phyloP scores from a whole-genome alignment of 2,797 vertebrate species.

The Hybognathus amarus region DNA sequence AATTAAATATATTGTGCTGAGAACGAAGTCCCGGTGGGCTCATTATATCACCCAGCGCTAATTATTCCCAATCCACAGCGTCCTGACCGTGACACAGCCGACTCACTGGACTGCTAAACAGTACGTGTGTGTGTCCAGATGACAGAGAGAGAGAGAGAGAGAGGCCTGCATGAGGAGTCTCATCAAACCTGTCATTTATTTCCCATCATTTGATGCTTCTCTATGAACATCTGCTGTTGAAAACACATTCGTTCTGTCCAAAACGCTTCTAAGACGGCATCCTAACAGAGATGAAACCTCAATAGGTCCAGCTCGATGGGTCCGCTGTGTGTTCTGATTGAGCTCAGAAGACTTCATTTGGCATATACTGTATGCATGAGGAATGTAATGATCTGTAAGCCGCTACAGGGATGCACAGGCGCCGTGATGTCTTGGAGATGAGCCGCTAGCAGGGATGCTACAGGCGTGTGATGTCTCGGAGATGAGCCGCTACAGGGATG shows the following conservation, averaged over 20 bases:
- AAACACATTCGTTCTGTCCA: neutral
- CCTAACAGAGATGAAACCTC: neutral
- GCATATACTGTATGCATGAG: no score
- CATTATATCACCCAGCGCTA: slow-evolving; percentile 69
- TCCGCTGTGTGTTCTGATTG: no score
- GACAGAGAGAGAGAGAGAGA: neutral
- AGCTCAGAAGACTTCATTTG: no score
- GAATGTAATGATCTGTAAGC: no score
- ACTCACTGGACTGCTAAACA: slow-evolving; percentile 47
- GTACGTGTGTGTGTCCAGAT: no score
- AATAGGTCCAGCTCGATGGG: no score
- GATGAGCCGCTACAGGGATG: no score
- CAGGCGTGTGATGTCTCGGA: no score
- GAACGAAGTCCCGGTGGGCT: slow-evolving; percentile 70
- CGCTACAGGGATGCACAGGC: no score
- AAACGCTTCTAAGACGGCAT: neutral
- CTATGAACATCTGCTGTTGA: neutral
- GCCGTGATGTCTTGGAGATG: no score
- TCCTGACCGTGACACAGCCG: slow-evolving; percentile 61
- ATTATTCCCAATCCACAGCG: slow-evolving; percentile 70
- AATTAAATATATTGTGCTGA: slow-evolving; percentile 79
- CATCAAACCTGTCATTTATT: neutral
- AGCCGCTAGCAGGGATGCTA: no score
- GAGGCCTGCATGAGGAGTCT: neutral
- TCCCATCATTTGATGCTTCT: neutral